These are phyloP conservation scores for Chrysaora quinquecirrha DNA, from an alignment of 30 jellyfish, hydroid and myxozoan genomes.

Conservation along the genomic window DNA sequence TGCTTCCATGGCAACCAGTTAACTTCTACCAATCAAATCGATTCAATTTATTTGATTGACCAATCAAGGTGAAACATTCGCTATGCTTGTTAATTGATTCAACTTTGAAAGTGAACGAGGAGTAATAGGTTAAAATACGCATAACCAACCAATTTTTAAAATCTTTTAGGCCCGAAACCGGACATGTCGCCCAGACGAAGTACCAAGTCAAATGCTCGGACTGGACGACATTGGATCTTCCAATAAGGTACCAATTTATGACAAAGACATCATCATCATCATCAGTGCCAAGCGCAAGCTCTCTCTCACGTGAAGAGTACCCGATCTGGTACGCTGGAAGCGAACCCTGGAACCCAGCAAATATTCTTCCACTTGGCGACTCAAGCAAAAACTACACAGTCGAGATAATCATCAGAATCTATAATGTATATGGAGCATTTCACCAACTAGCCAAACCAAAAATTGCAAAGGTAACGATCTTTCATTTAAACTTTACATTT, in stretches of 20 bases:
- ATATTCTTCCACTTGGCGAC: constrained; percentile 73
- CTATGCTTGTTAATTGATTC: too few relatives aligned
- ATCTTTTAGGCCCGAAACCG: constrained; percentile 55
- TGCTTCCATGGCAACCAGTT: too few relatives aligned
- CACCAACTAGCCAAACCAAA: constrained; percentile 5
- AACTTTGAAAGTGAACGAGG: too few relatives aligned
- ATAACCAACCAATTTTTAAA: too few relatives aligned
- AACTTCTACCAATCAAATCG: too few relatives aligned
- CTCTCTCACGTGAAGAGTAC: constrained; percentile 24
- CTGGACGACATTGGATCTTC: constrained; percentile 72
- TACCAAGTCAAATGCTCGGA: constrained; percentile 61
- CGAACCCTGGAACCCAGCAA: constrained; percentile 59
- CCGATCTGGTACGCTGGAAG: constrained; percentile 67
- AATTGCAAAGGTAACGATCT: constrained; percentile 41
- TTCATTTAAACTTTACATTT: too few relatives aligned
- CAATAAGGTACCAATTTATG: constrained; percentile 58
- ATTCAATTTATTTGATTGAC: too few relatives aligned
- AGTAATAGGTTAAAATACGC: too few relatives aligned
- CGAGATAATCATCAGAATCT: constrained; percentile 46
- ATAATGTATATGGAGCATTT: constrained; percentile 66
- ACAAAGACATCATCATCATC: constrained; percentile 34
- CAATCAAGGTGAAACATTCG: too few relatives aligned
- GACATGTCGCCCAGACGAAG: constrained; percentile 50
- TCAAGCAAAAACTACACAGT: constrained; percentile 51
- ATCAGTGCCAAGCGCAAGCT: constrained; percentile 16